A percentile compares a stretch with the other conserved stretches of the same genome.
Conservation (phyloP, 2,888 invertebrate genomes). For the Drosophila merina region DNA sequence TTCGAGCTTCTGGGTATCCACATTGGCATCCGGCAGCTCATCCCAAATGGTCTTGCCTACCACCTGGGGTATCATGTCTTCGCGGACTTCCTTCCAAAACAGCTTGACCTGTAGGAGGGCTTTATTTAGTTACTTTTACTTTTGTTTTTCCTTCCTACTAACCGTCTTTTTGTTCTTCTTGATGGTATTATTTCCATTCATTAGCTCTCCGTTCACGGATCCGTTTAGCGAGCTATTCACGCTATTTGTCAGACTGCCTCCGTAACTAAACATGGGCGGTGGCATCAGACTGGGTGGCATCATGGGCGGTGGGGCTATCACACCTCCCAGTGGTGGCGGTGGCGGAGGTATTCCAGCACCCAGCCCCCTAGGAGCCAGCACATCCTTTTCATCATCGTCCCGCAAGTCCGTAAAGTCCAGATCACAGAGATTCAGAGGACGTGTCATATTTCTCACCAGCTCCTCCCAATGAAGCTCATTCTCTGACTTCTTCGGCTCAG, state of each 20-base stretch:
- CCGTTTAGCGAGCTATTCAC: constrained; percentile 81
- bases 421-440: constrained; percentile 94
- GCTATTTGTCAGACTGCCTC: constrained; percentile 80
- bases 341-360: constrained; percentile 90
- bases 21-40: constrained; percentile 91
- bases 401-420: constrained; percentile 97
- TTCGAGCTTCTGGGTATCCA: constrained; percentile 97
- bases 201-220: constrained; percentile 80
- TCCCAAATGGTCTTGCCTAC: constrained; percentile 94
- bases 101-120: constrained; percentile 86
- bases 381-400: constrained; percentile 94
- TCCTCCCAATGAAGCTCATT: constrained; percentile 98
- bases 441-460: constrained; percentile 89
- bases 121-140: background rate
- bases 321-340: constrained; percentile 88
- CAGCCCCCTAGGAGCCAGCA: constrained; percentile 88
- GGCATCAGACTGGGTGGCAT: constrained; percentile 83
- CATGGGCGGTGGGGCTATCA: constrained; percentile 85
- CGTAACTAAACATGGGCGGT: constrained; percentile 85
- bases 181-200: constrained; percentile 84
- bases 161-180: constrained; percentile 98
- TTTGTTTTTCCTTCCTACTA: background rate
- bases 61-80: constrained; percentile 86
- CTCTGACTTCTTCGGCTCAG: constrained; percentile 93
- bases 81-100: constrained; percentile 98